Conservation (phyloP, 1,140 invertebrate genomes). For the Apolygus lucorum region DNA sequence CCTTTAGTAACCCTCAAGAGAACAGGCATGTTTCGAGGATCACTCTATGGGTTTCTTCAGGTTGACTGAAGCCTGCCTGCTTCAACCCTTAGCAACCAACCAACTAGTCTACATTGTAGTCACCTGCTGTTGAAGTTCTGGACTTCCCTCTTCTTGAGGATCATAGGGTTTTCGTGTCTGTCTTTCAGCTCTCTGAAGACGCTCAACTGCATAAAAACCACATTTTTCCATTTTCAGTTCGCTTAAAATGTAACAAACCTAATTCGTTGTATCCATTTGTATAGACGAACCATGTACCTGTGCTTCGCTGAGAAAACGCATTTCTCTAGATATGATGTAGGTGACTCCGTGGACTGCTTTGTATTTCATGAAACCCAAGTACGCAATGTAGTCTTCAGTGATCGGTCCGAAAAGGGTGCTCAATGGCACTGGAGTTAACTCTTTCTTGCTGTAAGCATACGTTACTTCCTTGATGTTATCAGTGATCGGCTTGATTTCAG, state of each 20-base stretch:
- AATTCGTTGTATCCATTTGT: not conserved
- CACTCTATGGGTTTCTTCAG: not conserved
- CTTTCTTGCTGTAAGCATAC: not conserved
- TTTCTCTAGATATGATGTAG: not conserved
- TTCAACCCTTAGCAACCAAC: not conserved
- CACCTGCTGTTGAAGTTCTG: not conserved
- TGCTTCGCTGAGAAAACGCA: not conserved
- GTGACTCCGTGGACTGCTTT: conserved; percentile 14
- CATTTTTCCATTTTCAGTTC: not conserved
- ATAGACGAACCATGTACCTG: not conserved
- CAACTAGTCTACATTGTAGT: not conserved
- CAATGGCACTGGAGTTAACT: not conserved
- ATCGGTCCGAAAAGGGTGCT: not conserved
- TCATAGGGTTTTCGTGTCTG: not conserved
- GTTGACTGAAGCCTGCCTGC: not conserved
- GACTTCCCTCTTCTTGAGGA: not conserved
- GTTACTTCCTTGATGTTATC: not conserved
- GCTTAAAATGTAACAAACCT: not conserved
- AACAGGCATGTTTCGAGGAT: not conserved
- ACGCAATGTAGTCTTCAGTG: conserved; percentile 9
- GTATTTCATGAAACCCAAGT: conserved; percentile 19
- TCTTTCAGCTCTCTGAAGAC: not conserved
- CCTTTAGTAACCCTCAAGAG: not conserved
- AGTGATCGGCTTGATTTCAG: conserved; percentile 10
- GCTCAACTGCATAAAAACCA: not conserved